A percentile compares a stretch with the other conserved stretches of the same genome.
These are phyloP conservation scores for Fissipunctia ypsillon DNA, from an alignment of 2,888 invertebrate species.

Conservation along the genomic window DNA sequence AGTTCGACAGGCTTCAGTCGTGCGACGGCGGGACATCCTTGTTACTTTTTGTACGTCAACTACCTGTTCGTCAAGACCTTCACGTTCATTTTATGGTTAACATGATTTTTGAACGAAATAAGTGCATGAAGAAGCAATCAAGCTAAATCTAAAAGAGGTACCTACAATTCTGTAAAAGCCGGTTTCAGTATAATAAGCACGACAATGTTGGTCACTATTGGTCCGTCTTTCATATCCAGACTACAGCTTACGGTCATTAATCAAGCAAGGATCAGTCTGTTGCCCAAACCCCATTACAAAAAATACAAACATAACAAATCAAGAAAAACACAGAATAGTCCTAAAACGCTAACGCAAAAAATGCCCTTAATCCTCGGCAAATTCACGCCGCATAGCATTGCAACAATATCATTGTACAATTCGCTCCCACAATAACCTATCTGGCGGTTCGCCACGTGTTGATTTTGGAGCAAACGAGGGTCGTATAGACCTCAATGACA, in stretches of 20 bases:
- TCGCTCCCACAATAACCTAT: constrained; percentile 72
- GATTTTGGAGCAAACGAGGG: constrained; percentile 77
- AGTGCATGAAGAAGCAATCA: not conserved
- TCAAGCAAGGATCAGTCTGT: not conserved
- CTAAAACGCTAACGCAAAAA: constrained; percentile 43
- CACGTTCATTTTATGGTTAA: not conserved
- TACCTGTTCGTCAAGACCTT: constrained; percentile 43
- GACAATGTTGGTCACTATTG: not conserved
- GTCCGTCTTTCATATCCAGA: not conserved
- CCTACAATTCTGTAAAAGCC: not conserved
- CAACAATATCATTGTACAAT: constrained; percentile 75
- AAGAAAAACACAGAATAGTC: constrained; percentile 21
- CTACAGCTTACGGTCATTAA: not conserved
- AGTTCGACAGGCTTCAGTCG: constrained; percentile 74
- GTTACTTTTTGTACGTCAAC: constrained; percentile 68
- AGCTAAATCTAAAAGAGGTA: not conserved
- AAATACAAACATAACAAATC: constrained; percentile 14
- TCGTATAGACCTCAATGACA: constrained; percentile 73
- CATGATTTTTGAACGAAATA: not conserved
- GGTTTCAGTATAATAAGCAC: not conserved
- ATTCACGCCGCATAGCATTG: constrained; percentile 66
- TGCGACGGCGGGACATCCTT: constrained; percentile 42
- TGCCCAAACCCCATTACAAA: not conserved
- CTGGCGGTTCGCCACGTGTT: constrained; percentile 76
- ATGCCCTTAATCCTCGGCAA: constrained; percentile 58